Evolutionary conservation across 2,797 vertebrate genomes (phyloP).

Genomic region (Lagorchestes hirsutus): DNA sequence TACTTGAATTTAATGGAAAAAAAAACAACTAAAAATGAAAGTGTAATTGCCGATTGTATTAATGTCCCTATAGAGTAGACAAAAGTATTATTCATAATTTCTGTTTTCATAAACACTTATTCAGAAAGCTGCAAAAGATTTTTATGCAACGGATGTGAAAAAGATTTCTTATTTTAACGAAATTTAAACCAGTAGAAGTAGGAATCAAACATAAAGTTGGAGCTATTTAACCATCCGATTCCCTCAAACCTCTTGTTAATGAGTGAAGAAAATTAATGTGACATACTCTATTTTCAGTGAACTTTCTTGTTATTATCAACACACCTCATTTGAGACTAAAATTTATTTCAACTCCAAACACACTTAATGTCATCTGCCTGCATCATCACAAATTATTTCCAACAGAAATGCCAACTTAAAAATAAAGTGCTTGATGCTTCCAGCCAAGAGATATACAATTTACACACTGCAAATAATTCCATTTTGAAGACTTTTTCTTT

Average conservation of each 20-base stretch:
- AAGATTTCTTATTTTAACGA: constrained; percentile 53
- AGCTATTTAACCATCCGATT: constrained; percentile 42
- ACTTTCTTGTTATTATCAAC: constrained; percentile 63
- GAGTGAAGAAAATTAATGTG: constrained; percentile 66
- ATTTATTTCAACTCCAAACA: constrained; percentile 69
- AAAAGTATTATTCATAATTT: neutral
- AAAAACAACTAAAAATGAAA: neutral
- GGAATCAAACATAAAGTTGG: constrained; percentile 65
- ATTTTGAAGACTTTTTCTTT: neutral
- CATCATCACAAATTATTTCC: constrained; percentile 80
- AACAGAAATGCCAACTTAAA: constrained; percentile 65
- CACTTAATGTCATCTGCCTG: constrained; percentile 63
- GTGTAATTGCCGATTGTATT: neutral
- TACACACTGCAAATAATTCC: constrained; percentile 64
- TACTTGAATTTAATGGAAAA: neutral
- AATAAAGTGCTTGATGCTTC: constrained; percentile 57
- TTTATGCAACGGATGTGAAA: constrained; percentile 35
- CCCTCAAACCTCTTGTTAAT: constrained; percentile 48
- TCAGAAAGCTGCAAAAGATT: constrained; percentile 28
- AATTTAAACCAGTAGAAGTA: constrained; percentile 27
- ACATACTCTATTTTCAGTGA: constrained; percentile 52
- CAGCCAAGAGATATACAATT: constrained; percentile 64
- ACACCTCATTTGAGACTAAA: constrained; percentile 73
- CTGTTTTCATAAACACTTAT: constrained; percentile 28
- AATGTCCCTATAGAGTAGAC: neutral